Conservation (phyloP, 2,888 invertebrate genomes). For the Sarcophaga caerulescens region DNA sequence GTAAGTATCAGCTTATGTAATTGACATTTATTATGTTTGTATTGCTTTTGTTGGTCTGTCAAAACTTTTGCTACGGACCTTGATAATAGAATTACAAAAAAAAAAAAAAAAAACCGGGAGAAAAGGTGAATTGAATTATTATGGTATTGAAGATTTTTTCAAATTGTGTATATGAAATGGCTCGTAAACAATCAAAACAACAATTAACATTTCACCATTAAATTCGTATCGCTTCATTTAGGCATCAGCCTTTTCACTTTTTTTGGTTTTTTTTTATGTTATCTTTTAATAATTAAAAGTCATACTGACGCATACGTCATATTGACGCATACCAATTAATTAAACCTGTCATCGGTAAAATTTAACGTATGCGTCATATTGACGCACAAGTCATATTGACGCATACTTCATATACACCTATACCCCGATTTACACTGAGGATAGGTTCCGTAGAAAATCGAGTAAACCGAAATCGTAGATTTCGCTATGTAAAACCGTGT, state of each 20-base stretch:
- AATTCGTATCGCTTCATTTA: conserved; percentile 17
- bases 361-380: no score
- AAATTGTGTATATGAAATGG: conserved; percentile 1
- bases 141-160: background rate
- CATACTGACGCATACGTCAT: no score
- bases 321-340: no score
- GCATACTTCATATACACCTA: no score
- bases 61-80: conserved; percentile 40
- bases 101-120: background rate
- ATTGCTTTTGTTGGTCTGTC: conserved; percentile 62
- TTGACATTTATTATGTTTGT: conserved; percentile 67
- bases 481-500: no score
- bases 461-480: no score
- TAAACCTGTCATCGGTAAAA: no score
- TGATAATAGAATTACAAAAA: conserved; percentile 39
- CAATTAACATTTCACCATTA: conserved; percentile 50
- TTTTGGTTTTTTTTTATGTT: background rate
- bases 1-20: conserved; percentile 58
- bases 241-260: background rate
- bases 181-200: conserved; percentile 46
- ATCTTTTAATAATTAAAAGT: background rate
- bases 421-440: no score
- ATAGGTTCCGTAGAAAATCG: no score
- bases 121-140: conserved; percentile 33
- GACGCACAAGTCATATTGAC: no score